These are phyloP conservation scores for Stegodyphus dumicola DNA, from an alignment of 1,140 invertebrate species.

Conservation along the genomic window DNA sequence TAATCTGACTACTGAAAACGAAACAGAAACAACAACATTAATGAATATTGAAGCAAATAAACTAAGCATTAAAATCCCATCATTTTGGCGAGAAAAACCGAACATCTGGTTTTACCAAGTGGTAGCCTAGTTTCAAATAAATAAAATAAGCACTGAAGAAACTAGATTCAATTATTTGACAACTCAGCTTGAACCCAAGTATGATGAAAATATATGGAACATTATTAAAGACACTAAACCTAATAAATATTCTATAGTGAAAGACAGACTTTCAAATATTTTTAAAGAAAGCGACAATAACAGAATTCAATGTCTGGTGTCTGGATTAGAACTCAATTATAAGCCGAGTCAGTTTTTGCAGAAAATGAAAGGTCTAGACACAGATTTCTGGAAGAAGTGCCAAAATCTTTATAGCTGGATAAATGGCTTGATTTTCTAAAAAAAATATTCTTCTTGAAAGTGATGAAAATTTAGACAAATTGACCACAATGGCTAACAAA, in stretches of 20 bases:
- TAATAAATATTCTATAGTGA: background rate
- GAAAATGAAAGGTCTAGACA: background rate
- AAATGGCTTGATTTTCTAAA: too few species aligned
- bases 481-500: too few species aligned
- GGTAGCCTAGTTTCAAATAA: constrained; percentile 28
- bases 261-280: background rate
- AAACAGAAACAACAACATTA: background rate
- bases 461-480: too few species aligned
- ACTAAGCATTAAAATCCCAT: constrained; percentile 32
- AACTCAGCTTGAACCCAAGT: constrained; percentile 20
- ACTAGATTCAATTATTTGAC: constrained; percentile 38
- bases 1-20: background rate
- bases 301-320: background rate
- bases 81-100: constrained; percentile 20
- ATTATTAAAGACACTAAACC: constrained; percentile 1
- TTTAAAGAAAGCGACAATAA: constrained; percentile 1
- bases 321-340: background rate
- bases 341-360: background rate
- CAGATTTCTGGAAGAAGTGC: background rate
- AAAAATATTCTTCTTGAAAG: background rate
- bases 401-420: too few species aligned
- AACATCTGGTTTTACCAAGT: constrained; percentile 44
- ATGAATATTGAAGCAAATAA: background rate
- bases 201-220: constrained; percentile 22
- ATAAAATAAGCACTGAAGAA: constrained; percentile 5